phyloP scores from a whole-genome alignment of 2,888 invertebrate genomes.

The Arctia plantaginis region DNA sequence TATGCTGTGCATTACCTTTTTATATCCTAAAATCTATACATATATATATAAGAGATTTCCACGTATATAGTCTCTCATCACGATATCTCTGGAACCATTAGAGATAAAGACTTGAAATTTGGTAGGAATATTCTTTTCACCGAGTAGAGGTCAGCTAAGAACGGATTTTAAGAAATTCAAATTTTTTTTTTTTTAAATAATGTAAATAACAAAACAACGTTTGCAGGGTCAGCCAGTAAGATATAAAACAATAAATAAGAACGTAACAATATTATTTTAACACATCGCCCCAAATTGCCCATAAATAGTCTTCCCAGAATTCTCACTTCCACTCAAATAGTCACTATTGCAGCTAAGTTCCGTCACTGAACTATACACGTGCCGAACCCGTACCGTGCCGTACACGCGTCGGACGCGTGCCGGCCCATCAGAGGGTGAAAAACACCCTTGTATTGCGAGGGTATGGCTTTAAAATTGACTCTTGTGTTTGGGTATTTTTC shows the following conservation, averaged over 20 bases:
- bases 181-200: too few relatives aligned
- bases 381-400: conserved; percentile 44
- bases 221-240: too few relatives aligned
- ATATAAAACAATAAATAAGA: too few relatives aligned
- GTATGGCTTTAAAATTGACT: conserved; percentile 55
- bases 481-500: conserved; percentile 52
- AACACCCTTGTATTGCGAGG: conserved; percentile 57
- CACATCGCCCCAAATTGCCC: conserved; percentile 26
- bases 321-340: conserved; percentile 71
- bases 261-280: conserved; percentile 13
- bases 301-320: conserved; percentile 49
- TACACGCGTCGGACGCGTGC: conserved; percentile 46
- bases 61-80: too few relatives aligned
- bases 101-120: too few relatives aligned
- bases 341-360: conserved; percentile 68
- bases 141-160: too few relatives aligned
- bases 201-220: too few relatives aligned
- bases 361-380: conserved; percentile 64
- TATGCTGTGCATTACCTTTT: background rate
- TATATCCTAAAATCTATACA: too few relatives aligned
- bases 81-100: too few relatives aligned
- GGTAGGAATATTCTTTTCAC: too few relatives aligned
- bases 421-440: conserved; percentile 46
- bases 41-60: too few relatives aligned
- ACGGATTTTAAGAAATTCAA: too few relatives aligned